These are phyloP conservation scores for Sebastes flavidus DNA, from an alignment of 2,797 vertebrate species.

Conservation along the genomic window DNA sequence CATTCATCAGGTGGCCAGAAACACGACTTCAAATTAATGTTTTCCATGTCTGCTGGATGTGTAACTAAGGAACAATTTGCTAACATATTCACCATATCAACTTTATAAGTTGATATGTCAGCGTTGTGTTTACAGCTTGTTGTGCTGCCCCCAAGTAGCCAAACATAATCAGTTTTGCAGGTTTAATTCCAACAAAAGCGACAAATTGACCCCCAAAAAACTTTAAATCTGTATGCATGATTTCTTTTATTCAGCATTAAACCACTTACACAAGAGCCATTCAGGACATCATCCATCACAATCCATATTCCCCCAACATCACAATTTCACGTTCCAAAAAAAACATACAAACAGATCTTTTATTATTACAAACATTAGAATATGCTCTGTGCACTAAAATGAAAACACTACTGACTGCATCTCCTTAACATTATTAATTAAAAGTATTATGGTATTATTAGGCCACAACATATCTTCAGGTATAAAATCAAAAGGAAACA, in stretches of 20 bases:
- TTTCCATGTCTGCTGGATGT: background rate
- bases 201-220: background rate
- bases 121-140: background rate
- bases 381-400: conserved; percentile 59
- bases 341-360: conserved; percentile 41
- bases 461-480: conserved; percentile 17
- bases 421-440: conserved; percentile 46
- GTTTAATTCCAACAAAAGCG: background rate
- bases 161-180: background rate
- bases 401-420: conserved; percentile 50
- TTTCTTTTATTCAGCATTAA: conserved; percentile 68
- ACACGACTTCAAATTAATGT: no score
- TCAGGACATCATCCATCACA: conserved; percentile 21
- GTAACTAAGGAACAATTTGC: background rate
- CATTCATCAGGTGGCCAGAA: background rate
- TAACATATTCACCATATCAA: background rate
- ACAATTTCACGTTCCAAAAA: conserved; percentile 23
- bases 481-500: conserved; percentile 39
- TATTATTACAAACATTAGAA: conserved; percentile 55
- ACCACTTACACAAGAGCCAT: conserved; percentile 29
- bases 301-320: background rate
- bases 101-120: background rate
- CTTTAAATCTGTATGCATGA: background rate
- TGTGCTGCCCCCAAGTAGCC: background rate
- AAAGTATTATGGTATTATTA: conserved; percentile 27